Evolutionary conservation across 2,888 invertebrate genomes (phyloP), one percentile per base, ranked within the genome.

Genomic region (Euzetes globulus): DNA sequence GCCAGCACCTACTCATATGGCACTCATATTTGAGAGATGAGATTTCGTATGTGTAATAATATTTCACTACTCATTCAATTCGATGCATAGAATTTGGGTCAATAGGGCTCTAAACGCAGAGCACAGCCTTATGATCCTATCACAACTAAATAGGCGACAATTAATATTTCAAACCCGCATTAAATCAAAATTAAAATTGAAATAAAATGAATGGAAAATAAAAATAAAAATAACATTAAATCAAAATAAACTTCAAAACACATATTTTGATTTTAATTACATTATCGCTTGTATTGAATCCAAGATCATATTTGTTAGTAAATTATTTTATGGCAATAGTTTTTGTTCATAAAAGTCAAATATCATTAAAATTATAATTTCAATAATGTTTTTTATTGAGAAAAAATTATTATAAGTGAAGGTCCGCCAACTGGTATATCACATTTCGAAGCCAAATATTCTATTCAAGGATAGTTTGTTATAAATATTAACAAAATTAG

Each of bases 391-490:
- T 58, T n/a, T 58, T 25, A 58, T 58, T 58, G 58, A 25, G 58
- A 19, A 58, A 58, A 58, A 58, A 25, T 19, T 58, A 50, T 50
- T 50, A 17, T 63, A 33, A 63, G 63, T 19, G 68, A 68, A 68
- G 68, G 68, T 68, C 45, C 41, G 68, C 68, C 68, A 68, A 68
- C 68, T 68, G 68, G 63, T 68, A 68, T 68, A 68, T 68, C 68
- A 68, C 45, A 68, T 68, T 41, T 68, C 60, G 17, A 68, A 41
- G 19, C 11, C 37, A 68, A 68, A 17, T 60, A 60, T 37, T n/a
- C 68, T 22, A 68, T 68, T 68, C 68, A 68, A 68, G 68, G 68
- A 37, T 68, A 9, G 3, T n/a, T 60, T 60, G 58, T 60, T 60
- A 11, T 60, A 22, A 29, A 50, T 50, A 22, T 52, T 60, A 60